phyloP scores from a whole-genome alignment of 2,888 invertebrate genomes.

The Lasioglossum pauxillum region DNA sequence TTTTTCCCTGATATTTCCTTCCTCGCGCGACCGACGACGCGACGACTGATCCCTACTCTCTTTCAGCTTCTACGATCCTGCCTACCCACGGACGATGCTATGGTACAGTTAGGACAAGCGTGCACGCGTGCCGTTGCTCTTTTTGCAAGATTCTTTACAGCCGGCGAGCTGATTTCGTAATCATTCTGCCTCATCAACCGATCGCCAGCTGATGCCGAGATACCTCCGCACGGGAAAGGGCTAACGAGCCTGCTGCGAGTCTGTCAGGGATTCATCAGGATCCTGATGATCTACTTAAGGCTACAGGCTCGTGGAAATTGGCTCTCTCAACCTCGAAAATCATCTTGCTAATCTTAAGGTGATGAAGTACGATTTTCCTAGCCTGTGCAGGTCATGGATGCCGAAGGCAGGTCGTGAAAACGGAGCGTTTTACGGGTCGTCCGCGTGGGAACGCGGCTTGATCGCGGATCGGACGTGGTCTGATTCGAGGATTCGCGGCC shows the following conservation, averaged over 20 bases:
- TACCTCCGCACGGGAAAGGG: neutral
- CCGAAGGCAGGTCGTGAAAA: neutral
- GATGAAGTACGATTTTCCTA: neutral
- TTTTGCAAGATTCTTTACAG: neutral
- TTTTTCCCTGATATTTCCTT: constrained; percentile 36
- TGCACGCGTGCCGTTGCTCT: constrained; percentile 23
- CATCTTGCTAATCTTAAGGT: neutral
- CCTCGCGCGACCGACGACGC: constrained; percentile 5
- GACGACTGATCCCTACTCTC: neutral
- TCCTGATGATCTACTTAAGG: neutral
- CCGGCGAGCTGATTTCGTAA: neutral
- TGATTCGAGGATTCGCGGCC: constrained; percentile 7
- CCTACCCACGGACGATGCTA: neutral
- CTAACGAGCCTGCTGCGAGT: neutral
- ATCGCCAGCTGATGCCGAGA: neutral
- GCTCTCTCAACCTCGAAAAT: neutral
- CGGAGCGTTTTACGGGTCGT: neutral
- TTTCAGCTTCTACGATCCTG: neutral
- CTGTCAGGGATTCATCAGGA: neutral
- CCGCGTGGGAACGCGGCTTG: constrained; percentile 1
- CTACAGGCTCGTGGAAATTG: neutral
- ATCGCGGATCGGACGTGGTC: constrained; percentile 7
- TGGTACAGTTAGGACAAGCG: constrained; percentile 29
- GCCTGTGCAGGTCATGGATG: too few relatives aligned
- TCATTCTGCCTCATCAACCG: neutral